Percentiles rank a stretch among this genome's conserved stretches.
These are phyloP conservation scores for Cinara cedri DNA, from an alignment of 2,888 invertebrate species.

Conservation along the genomic window DNA sequence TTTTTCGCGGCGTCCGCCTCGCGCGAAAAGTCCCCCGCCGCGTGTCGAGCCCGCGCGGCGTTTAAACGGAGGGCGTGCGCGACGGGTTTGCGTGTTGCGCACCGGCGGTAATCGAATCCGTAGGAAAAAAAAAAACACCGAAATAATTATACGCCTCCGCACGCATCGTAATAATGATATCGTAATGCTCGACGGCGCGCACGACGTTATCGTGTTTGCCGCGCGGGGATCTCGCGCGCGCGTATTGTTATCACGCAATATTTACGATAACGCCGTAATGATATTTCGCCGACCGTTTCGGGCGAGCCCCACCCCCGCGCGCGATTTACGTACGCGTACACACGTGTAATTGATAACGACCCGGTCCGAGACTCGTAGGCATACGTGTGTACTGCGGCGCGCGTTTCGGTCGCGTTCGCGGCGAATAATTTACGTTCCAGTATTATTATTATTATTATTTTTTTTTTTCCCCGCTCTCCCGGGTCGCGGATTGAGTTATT, in stretches of 20 bases:
- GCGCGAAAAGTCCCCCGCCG: conserved; percentile 1
- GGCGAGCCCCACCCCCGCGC: background rate
- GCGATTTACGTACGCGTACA: background rate
- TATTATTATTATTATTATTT: no score
- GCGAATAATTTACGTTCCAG: conserved; percentile 34
- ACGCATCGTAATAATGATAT: no score
- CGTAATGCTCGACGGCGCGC: no score
- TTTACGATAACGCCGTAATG: background rate
- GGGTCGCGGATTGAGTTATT: conserved; percentile 32
- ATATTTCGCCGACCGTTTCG: background rate
- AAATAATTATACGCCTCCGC: background rate
- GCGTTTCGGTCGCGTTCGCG: background rate
- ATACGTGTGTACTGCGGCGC: no score
- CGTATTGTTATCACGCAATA: no score
- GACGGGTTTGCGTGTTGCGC: no score
- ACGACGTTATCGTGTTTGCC: no score
- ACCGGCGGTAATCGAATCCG: no score
- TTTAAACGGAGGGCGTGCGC: conserved; percentile 8
- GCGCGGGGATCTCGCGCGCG: no score
- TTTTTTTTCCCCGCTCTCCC: no score
- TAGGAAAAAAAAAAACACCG: no score
- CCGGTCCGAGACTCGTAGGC: background rate
- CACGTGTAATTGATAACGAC: background rate
- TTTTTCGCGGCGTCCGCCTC: background rate
- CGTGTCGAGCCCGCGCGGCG: no score